Evolutionary conservation across 2,113 vertebrate genomes (phyloP).

Genomic region (Hippocampus mohnikei): DNA sequence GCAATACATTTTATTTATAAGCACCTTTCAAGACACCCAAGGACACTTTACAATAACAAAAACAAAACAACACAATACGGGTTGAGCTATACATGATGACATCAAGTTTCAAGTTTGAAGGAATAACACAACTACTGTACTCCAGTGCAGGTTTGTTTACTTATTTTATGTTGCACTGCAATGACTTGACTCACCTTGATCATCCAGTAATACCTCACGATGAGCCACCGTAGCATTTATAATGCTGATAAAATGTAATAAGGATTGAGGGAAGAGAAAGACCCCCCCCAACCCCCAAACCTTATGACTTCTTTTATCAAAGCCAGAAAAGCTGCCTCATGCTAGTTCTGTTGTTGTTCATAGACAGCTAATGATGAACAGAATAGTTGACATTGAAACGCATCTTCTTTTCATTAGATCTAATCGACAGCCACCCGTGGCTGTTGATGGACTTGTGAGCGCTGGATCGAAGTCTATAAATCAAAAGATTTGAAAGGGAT

Average conservation of each 20-base stretch:
- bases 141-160: background rate
- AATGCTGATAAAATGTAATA: background rate
- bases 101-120: background rate
- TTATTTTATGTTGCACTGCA: background rate
- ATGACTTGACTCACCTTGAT: background rate
- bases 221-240: background rate
- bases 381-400: slow-evolving; percentile 3
- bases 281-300: background rate
- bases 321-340: background rate
- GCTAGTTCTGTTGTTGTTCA: background rate
- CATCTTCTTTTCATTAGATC: background rate
- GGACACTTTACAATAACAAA: too few relatives aligned
- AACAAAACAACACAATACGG: too few relatives aligned
- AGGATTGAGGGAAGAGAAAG: background rate
- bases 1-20: too few relatives aligned
- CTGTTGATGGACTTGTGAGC: slow-evolving; percentile 13
- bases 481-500: background rate
- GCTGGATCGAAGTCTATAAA: slow-evolving; percentile 15
- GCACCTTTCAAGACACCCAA: too few relatives aligned
- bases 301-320: background rate
- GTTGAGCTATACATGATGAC: background rate
- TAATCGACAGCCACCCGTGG: background rate
- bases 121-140: background rate
- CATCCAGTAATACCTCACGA: background rate
- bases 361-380: slow-evolving; percentile 5